Evolutionary conservation across 2,113 vertebrate genomes (phyloP), one percentile per base, ranked within the genome.

Genomic region (Lamprotornis superbus): DNA sequence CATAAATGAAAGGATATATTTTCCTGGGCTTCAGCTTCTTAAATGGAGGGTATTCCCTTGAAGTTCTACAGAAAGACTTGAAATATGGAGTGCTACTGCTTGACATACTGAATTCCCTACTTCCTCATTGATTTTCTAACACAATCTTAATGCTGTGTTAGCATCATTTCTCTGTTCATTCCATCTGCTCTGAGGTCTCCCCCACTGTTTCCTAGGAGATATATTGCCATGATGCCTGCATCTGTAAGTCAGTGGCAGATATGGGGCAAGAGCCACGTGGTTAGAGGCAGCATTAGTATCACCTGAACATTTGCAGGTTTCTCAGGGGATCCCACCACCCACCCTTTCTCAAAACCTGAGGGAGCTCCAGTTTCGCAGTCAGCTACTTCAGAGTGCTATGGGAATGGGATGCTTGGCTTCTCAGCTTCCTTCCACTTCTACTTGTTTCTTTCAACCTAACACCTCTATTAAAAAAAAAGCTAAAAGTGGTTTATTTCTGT

Each of bases 191-290:
- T 49, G 63, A 94, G 83, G 85, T 93, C 92, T 96, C 83, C 90
- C 93, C 92, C 2, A 64, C 88, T 95, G 94, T 97, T 96, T 96
- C 93, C 94, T 96, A 92, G 94, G 96, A 96, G 93, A 95, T 79
- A 33, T 53, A 93, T 78, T 93, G 83, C 92, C 79, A 90, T 0
- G 1, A 73, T 65, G 73, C 57, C 83, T 81, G 93, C 92, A 90
- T 95, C 92, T 96, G 94, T 83, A 95, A 93, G 76, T 71, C 83
- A 52, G 75, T 91, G 79, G 87, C 91, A 93, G 87, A 95, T 68
- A 95, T 33, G 69, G 96, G 90, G 90, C 92, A 94, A 71, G n/a
- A 90, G 37, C 53, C 80, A 44, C 83, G 28, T 57, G 80, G 25
- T 60, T 68, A 35, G 73, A 92, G 57, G 88, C 71, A 90, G 55